Conservation (phyloP, 2,113 vertebrate species). For the Dicerorhinus sumatrensis region DNA sequence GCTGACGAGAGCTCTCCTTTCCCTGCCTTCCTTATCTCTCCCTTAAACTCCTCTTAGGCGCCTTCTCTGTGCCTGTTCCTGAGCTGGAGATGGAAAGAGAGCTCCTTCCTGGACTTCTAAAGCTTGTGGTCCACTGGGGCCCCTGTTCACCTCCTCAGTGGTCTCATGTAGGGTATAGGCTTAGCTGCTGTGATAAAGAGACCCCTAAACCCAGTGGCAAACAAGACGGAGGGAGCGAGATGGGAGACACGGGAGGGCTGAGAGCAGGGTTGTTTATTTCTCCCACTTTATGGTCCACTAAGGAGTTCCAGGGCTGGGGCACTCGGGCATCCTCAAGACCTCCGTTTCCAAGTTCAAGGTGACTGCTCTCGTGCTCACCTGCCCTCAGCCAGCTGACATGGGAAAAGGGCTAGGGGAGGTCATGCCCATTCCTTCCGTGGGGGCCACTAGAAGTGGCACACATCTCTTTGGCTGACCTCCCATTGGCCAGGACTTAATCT, state of each 20-base stretch:
- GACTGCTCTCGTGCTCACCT: background rate
- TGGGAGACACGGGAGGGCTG: background rate
- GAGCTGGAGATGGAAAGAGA: background rate
- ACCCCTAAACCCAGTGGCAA: background rate
- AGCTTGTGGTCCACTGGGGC: background rate
- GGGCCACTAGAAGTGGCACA: background rate
- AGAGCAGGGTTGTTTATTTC: background rate
- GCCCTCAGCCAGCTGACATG: background rate
- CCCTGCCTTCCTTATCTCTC: background rate
- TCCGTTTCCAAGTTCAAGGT: background rate
- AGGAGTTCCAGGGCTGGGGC: background rate
- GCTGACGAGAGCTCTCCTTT: background rate
- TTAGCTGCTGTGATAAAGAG: background rate
- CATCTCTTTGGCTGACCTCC: background rate
- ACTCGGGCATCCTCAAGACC: background rate
- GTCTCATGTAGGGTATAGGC: background rate
- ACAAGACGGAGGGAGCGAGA: background rate
- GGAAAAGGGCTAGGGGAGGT: too few species aligned
- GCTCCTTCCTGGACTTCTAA: background rate
- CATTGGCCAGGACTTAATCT: background rate
- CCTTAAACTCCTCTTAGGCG: background rate
- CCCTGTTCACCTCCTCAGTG: background rate
- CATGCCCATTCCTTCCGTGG: background rate
- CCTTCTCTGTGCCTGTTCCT: background rate
- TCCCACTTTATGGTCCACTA: background rate